Percentiles rank a stretch among this genome's conserved stretches.
These are phyloP conservation scores for Megaptera novaeangliae DNA, from an alignment of 2,113 vertebrate genomes.

Conservation along the genomic window DNA sequence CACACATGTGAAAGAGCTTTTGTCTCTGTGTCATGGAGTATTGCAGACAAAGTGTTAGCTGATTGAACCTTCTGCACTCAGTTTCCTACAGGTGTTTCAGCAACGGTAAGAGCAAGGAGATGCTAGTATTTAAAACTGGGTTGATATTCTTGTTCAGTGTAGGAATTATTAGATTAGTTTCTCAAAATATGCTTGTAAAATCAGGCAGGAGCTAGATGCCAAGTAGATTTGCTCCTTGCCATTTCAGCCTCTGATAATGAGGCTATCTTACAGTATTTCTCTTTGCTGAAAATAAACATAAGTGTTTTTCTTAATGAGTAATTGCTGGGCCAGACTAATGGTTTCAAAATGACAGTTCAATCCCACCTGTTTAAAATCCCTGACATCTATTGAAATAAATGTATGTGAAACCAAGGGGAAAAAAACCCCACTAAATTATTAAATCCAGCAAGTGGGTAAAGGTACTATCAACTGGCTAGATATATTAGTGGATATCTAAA, in stretches of 20 bases:
- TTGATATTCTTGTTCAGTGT: not conserved
- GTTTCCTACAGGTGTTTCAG: not conserved
- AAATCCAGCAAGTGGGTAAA: not conserved
- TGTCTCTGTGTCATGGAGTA: not conserved
- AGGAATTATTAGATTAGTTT: not conserved
- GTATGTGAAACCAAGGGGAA: not conserved
- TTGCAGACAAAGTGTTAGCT: slow-evolving; percentile 25
- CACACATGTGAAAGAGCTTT: not conserved
- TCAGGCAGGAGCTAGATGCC: not conserved
- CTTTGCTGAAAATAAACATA: not conserved
- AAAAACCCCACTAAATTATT: not conserved
- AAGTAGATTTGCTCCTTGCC: not conserved
- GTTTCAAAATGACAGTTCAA: not conserved
- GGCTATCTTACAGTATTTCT: not conserved
- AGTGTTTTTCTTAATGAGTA: not conserved
- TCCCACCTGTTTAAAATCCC: not conserved
- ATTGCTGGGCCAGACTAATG: not conserved
- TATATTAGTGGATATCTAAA: not conserved
- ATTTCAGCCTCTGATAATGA: not conserved
- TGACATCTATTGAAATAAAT: not conserved
- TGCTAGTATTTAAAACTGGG: not conserved
- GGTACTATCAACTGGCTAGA: not conserved
- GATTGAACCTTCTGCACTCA: not conserved
- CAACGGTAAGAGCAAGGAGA: not conserved
- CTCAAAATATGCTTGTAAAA: not conserved